A percentile compares a stretch with the other conserved stretches of the same genome.
Evolutionary conservation across 2,888 invertebrate genomes (phyloP).

Genomic region (Esperia sulphurella): DNA sequence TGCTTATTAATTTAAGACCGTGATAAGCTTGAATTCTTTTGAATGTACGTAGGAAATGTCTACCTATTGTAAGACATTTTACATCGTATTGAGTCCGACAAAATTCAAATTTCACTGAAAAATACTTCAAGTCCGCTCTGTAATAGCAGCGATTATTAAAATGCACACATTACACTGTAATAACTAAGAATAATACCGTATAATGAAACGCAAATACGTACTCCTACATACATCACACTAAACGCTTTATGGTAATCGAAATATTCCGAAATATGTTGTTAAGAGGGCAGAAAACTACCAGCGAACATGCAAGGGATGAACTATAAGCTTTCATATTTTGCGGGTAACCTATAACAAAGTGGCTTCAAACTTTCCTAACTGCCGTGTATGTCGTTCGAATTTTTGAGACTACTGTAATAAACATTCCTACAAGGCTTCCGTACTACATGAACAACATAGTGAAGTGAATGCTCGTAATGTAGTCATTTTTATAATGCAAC

Average conservation of each 20-base stretch:
- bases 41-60: constrained; percentile 72
- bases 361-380: constrained; percentile 54
- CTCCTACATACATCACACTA: constrained; percentile 70
- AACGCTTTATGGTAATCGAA: constrained; percentile 79
- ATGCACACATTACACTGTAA: background rate
- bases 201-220: constrained; percentile 17
- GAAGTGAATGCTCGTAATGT: constrained; percentile 51
- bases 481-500: constrained; percentile 52
- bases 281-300: constrained; percentile 74
- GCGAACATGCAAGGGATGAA: constrained; percentile 75
- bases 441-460: constrained; percentile 49
- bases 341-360: constrained; percentile 61
- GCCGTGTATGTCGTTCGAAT: constrained; percentile 58
- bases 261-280: constrained; percentile 79
- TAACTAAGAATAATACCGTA: constrained; percentile 1
- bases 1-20: constrained; percentile 78
- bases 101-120: constrained; percentile 23
- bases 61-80: constrained; percentile 72
- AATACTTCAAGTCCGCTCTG: constrained; percentile 16
- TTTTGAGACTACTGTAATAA: constrained; percentile 69
- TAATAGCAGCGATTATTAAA: constrained; percentile 5
- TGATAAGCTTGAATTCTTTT: constrained; percentile 78
- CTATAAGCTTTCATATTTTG: constrained; percentile 73
- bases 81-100: constrained; percentile 57
- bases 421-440: constrained; percentile 58